Evolutionary conservation across 1,140 invertebrate genomes (phyloP).

Genomic region (Trachymyrmex septentrionalis): DNA sequence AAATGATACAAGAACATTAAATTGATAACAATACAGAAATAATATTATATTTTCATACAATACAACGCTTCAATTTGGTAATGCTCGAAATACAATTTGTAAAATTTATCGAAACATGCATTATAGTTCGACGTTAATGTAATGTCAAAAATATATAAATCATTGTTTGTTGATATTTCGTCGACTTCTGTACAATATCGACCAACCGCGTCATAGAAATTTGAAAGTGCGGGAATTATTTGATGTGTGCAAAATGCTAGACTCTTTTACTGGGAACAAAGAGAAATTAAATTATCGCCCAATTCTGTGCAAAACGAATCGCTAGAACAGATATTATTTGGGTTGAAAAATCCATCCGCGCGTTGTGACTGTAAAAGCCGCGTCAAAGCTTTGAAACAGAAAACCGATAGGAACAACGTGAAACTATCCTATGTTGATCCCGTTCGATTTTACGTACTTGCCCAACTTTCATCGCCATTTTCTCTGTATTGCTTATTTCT

Average conservation of each 20-base stretch:
- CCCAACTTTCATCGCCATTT: conserved; percentile 41
- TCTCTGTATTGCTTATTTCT: conserved; percentile 40
- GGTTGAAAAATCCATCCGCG: conserved; percentile 46
- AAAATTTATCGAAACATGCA: neutral
- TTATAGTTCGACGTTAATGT: neutral
- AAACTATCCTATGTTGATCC: conserved; percentile 41
- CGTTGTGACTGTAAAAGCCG: conserved; percentile 20
- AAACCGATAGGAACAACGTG: conserved; percentile 57
- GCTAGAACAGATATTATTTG: conserved; percentile 28
- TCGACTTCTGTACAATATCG: neutral
- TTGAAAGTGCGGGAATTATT: neutral
- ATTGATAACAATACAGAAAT: too few relatives aligned
- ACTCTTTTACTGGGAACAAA: neutral
- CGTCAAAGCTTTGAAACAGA: conserved; percentile 61
- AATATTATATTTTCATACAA: neutral
- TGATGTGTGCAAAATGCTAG: conserved; percentile 3
- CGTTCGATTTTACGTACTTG: conserved; percentile 48
- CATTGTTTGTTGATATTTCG: neutral
- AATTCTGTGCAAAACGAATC: conserved; percentile 33
- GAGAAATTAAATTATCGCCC: conserved; percentile 43
- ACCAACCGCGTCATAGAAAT: conserved; percentile 3
- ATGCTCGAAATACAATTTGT: neutral
- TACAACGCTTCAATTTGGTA: neutral
- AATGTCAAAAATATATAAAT: conserved; percentile 25
- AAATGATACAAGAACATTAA: too few relatives aligned